Evolutionary conservation across 2,888 invertebrate species (phyloP), one percentile per base, ranked within the genome.

Genomic region (Eristalis intricaria): DNA sequence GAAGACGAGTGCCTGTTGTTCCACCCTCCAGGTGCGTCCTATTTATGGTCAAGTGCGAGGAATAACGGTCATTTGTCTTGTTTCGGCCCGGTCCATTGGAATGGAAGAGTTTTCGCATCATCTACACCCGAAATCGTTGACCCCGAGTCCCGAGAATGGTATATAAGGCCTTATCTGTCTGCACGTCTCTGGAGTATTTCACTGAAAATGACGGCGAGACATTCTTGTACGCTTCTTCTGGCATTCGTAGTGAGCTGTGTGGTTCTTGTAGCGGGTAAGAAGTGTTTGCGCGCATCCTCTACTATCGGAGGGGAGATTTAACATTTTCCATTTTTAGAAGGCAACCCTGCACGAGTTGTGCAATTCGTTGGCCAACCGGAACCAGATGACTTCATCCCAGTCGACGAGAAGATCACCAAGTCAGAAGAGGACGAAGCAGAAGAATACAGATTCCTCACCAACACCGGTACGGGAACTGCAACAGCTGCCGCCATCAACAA

Each of bases 111-210:
- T 78, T 78, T 65, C 78, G 64, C 70, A 83, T 11, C 66, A 35
- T 75, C 29, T 74, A 58, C 43, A 58, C n/a, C 56, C 71, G 50
- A 87, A 84, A 74, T 10, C 80, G 73, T 83, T 87, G 87, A 87
- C 87, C 87, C 50, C 76, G 58, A 70, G 8, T 79, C 68, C 64
- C 10, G 7, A 1, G 40, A 65, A 58, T 68, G 56, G 79, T 87
- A 87, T 87, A 87, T 40, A 87, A 87, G 79, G 58, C 58, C 35
- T 35, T 22, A 4, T 58, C 15, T 19, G 35, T 71, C 22, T 15
- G 35, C 32, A 68, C 50, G 26, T 8, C 29, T 73, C 65, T 23
- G 40, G 75, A 87, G 87, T 87, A 29, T 26, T 60, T 60, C 26
- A 66, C 68, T 58, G 73, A 76, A 87, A 50, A 84, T 87, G 84